Base-by-base conservation (phyloP, 1,140 invertebrate species). In the silkworm (Bombyx mori) region DNA sequence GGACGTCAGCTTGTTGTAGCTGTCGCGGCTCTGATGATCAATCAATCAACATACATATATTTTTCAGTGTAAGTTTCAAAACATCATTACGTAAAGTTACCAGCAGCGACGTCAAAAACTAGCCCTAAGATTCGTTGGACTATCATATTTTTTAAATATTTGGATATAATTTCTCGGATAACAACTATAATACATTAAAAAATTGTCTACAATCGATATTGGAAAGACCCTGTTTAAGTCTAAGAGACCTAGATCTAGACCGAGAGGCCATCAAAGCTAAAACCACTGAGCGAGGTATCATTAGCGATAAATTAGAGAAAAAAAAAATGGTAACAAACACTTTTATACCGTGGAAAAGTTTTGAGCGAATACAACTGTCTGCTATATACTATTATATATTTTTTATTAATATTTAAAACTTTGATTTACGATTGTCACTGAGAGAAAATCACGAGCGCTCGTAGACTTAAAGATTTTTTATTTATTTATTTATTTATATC, bases 191-290 rank as follows among this genome's bases (percentile, higher is more conserved):
- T 56, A 48, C 45, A 56, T 47, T 56, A 45, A 42, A 56, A 58
- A 64, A 66, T 62, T 76, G 78, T 77, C 69, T 76, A 82, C 69
- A 76, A 61, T 58, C 26, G 68, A 74, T 69, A 67, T 68, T 77
- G 69, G 69, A 78, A 75, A 68, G 77, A 82, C 79, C 79, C 79
- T 80, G 79, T 80, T 69, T 73, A 57, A 71, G 68, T 68, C 60
- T 70, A 59, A 69, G 64, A 71, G 65, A 72, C 68, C 70, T 66
- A 73, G 52, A 66, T 58, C 58, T 60, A 35, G 26, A 42, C 26
- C 8, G 10, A 35, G 8, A 52, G 26, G 26, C 26, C 26, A 5
- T 35, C 0, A 35, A 35, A 35, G 26, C 2, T 35, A 54, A 44
- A 43, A 43, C 42, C 62, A 70, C 66, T 69, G 69, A 77, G 76